Base-by-base conservation (phyloP, 2,888 invertebrate species). In the Pasiphila rectangulata region DNA sequence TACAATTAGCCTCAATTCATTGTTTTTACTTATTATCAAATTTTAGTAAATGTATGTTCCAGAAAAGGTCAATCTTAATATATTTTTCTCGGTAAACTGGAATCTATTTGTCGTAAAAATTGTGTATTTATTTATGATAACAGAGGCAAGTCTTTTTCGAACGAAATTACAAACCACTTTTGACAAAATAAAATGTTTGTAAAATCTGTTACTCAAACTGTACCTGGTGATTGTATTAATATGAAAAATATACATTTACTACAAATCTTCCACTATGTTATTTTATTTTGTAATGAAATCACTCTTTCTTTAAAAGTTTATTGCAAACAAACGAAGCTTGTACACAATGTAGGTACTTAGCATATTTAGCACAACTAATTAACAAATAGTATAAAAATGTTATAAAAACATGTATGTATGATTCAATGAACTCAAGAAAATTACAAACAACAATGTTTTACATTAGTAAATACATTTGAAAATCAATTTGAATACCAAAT, bases 171-270 rank as follows among this genome's bases (percentile, higher is more conserved):
- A 72, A 70, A 69, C 67, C 62, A 61, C 63, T 69, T 75, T 75
- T 82, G 83, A 83, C 82, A 72, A 75, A 72, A 70, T 70, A 67
- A 67, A 63, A 72, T 77, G 75, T 83, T 83, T 82, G 79, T 82
- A 79, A 78, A 79, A 80, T 74, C 77, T 82, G 74, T 79, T 78
- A 83, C 83, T 84, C 79, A 74, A 83, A 75, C 81, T 84, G 87
- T 87, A 87, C 87, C 87, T 87, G 87, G 83, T 83, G 83, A 84
- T 84, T 83, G 83, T 85, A 84, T 83, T 82, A 69, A 83, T 82
- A 85, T 79, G 77, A 73, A 83, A 41, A 87, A 87, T 87, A 86
- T 86, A 86, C 83, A 83, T 87, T 87, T 87, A 86, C 87, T 84
- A 86, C 84, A 83, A 87, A 87, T 84, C 85, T 86, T 83, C 76